A percentile compares a stretch with the other conserved stretches of the same genome.
Conservation (phyloP, 2,888 invertebrate species). For the Seira ritae region DNA sequence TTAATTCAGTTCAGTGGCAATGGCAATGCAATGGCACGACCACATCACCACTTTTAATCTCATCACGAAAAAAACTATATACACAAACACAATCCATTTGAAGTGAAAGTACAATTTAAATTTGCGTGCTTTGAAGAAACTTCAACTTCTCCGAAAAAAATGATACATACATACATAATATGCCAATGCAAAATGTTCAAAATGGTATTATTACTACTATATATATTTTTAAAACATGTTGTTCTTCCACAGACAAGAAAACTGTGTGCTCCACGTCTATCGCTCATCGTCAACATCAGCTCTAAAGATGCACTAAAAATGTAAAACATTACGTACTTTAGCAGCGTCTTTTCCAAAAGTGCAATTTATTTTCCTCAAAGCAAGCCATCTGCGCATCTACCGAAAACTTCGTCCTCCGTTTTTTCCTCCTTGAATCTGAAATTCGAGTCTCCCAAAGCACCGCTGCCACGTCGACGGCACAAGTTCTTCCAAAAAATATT, state of each 20-base stretch:
- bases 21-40: background rate
- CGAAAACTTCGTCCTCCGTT: background rate
- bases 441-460: conserved; percentile 22
- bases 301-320: no score
- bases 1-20: no score
- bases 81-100: no score
- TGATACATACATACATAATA: no score
- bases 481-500: conserved; percentile 32
- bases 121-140: background rate
- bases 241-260: conserved; percentile 37
- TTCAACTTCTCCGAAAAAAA: no score
- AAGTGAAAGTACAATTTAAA: background rate
- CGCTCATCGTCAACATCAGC: conserved; percentile 27
- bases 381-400: conserved; percentile 1
- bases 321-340: no score
- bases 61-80: background rate
- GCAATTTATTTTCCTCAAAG: no score
- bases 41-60: background rate
- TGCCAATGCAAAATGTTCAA: conserved; percentile 1
- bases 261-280: conserved; percentile 35
- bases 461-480: conserved; percentile 10
- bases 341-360: no score
- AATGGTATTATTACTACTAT: conserved; percentile 33
- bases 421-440: conserved; percentile 18
- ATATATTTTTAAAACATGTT: conserved; percentile 9